Conservation (phyloP, 2,888 invertebrate species). For the Palloptera scutellata region DNA sequence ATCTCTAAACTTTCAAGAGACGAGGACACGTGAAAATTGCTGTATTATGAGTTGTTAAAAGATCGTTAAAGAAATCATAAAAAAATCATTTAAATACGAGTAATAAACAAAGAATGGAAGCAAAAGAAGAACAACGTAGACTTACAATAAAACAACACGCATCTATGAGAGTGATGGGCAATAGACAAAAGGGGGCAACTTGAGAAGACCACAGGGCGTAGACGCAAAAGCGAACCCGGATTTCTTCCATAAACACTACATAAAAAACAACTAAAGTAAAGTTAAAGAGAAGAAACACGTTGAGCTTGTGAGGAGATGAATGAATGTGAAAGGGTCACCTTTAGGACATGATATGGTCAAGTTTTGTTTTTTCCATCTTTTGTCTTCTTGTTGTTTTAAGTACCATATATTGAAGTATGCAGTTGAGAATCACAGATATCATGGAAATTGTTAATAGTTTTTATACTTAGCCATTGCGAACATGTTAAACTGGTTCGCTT, state of each 20-base stretch:
- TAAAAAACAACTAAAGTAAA: slow-evolving; percentile 19
- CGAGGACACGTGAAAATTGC: slow-evolving; percentile 59
- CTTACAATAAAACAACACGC: slow-evolving; percentile 9
- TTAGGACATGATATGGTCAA: slow-evolving; percentile 28
- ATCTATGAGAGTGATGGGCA: too few relatives aligned
- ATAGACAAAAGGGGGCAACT: slow-evolving; percentile 15
- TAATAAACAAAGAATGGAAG: neutral
- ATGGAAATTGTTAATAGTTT: too few relatives aligned
- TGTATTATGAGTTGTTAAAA: slow-evolving; percentile 61
- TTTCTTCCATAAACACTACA: neutral
- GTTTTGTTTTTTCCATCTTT: neutral
- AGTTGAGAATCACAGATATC: neutral
- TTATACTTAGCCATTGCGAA: too few relatives aligned
- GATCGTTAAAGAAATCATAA: slow-evolving; percentile 46
- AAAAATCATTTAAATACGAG: slow-evolving; percentile 21
- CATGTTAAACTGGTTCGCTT: too few relatives aligned
- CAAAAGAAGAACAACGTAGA: slow-evolving; percentile 1
- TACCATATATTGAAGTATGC: neutral
- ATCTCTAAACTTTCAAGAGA: neutral
- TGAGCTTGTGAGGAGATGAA: too few relatives aligned
- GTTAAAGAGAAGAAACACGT: neutral
- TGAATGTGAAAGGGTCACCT: slow-evolving; percentile 16
- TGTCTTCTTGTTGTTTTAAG: neutral
- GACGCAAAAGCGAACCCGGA: slow-evolving; percentile 14
- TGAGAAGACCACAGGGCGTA: slow-evolving; percentile 30